A percentile compares a stretch with the other conserved stretches of the same genome.
Evolutionary conservation across 2,113 vertebrate species (phyloP).

Genomic region (Hippocampus comes): DNA sequence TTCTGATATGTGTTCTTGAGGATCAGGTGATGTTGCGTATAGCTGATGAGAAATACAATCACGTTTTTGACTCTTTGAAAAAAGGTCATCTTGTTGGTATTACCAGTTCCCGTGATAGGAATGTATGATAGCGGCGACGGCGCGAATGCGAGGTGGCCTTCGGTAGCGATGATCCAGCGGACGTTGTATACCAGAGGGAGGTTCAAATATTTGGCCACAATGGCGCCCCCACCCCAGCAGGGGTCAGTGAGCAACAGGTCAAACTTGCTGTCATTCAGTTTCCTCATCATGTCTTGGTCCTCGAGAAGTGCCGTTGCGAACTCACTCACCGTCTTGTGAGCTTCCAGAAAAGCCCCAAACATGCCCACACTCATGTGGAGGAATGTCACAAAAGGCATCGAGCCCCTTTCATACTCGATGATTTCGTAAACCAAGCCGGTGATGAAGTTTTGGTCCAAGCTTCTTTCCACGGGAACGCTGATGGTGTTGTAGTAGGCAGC

Average conservation of each 20-base stretch:
- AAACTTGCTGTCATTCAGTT: conserved; percentile 48
- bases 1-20: conserved; percentile 13
- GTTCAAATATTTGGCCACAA: conserved; percentile 65
- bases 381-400: conserved; percentile 9
- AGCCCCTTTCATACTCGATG: conserved; percentile 26
- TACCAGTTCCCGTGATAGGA: conserved; percentile 47
- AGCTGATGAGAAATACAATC: background rate
- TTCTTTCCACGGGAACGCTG: conserved; percentile 34
- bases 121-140: conserved; percentile 68
- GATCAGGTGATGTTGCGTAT: background rate
- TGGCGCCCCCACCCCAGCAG: conserved; percentile 40
- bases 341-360: background rate
- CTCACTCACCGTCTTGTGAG: conserved; percentile 9
- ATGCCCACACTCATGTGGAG: conserved; percentile 14
- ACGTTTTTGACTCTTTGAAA: conserved; percentile 66
- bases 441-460: conserved; percentile 5
- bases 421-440: fast-evolving
- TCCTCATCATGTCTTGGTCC: conserved; percentile 30
- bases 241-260: conserved; percentile 66
- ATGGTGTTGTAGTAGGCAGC: conserved; percentile 35
- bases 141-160: conserved; percentile 56
- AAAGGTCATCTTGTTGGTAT: conserved; percentile 67
- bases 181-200: conserved; percentile 68
- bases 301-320: conserved; percentile 27
- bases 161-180: conserved; percentile 54